phyloP scores from a whole-genome alignment of 2,888 invertebrate genomes.

The Torymus aiolomorphi region DNA sequence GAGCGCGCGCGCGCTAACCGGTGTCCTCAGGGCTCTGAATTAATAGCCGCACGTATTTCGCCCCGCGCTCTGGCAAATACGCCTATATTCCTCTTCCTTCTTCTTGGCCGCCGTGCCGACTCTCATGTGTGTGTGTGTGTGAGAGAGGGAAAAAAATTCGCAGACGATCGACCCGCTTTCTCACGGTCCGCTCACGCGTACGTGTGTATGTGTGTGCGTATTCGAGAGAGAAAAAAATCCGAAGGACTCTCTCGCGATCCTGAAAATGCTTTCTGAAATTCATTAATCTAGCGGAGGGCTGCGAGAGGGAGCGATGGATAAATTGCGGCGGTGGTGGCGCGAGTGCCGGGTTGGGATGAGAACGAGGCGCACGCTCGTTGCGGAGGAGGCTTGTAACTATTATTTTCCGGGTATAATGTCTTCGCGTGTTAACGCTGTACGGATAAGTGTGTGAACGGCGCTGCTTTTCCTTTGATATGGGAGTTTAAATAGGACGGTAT shows the following conservation, averaged over 20 bases:
- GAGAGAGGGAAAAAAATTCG: conserved; percentile 63
- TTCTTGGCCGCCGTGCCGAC: conserved; percentile 17
- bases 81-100: conserved; percentile 60
- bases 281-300: conserved; percentile 48
- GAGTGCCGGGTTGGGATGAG: too few relatives aligned
- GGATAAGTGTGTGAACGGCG: too few relatives aligned
- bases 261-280: conserved; percentile 52
- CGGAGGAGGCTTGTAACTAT: too few relatives aligned
- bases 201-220: too few relatives aligned
- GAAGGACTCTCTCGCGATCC: conserved; percentile 15
- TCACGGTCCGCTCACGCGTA: conserved; percentile 64
- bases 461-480: too few relatives aligned
- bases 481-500: too few relatives aligned
- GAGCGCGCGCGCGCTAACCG: conserved; percentile 60
- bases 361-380: too few relatives aligned
- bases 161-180: conserved; percentile 67
- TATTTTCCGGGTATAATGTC: too few relatives aligned
- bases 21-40: conserved; percentile 70
- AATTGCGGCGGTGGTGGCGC: neutral
- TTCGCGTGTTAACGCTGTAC: too few relatives aligned
- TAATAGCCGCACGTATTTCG: conserved; percentile 72
- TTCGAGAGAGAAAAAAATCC: too few relatives aligned
- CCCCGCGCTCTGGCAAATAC: conserved; percentile 61
- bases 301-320: neutral
- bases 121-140: conserved; percentile 30